A percentile compares a stretch with the other conserved stretches of the same genome.
Evolutionary conservation across 1,140 invertebrate species (phyloP).

Genomic region (Diorhabda elongata): DNA sequence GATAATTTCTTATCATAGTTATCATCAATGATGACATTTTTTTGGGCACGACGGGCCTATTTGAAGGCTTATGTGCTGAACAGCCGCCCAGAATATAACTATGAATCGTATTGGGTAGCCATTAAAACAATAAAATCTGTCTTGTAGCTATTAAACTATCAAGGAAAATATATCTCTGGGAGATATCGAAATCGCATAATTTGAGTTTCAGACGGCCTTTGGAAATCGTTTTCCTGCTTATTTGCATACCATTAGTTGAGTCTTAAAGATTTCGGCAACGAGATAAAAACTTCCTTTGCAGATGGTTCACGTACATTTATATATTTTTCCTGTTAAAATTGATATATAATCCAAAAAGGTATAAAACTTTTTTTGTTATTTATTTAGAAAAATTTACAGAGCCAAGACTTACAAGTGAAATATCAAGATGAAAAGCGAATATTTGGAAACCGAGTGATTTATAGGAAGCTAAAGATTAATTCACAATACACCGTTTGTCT

Average conservation of each 20-base stretch:
- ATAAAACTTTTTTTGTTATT: no score
- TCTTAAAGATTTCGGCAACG: not conserved
- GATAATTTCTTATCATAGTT: no score
- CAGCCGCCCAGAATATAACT: no score
- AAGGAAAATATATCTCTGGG: not conserved
- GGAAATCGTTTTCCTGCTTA: not conserved
- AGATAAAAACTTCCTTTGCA: not conserved
- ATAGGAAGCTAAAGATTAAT: no score
- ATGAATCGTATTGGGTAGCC: not conserved
- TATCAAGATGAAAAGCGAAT: no score
- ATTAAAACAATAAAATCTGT: not conserved
- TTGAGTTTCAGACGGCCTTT: not conserved
- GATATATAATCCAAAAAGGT: not conserved
- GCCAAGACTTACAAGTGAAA: no score
- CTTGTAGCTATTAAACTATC: not conserved
- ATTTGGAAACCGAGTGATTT: no score
- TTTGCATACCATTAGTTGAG: not conserved
- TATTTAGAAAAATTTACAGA: no score
- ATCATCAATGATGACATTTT: no score
- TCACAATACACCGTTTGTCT: no score
- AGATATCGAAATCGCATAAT: not conserved
- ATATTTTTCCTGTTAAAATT: not conserved
- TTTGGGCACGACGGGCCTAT: no score
- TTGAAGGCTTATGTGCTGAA: no score
- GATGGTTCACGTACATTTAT: not conserved